Percentiles rank a stretch among this genome's conserved stretches.
Conservation (phyloP, 1,140 invertebrate genomes). For the Latrodectus geometricus region DNA sequence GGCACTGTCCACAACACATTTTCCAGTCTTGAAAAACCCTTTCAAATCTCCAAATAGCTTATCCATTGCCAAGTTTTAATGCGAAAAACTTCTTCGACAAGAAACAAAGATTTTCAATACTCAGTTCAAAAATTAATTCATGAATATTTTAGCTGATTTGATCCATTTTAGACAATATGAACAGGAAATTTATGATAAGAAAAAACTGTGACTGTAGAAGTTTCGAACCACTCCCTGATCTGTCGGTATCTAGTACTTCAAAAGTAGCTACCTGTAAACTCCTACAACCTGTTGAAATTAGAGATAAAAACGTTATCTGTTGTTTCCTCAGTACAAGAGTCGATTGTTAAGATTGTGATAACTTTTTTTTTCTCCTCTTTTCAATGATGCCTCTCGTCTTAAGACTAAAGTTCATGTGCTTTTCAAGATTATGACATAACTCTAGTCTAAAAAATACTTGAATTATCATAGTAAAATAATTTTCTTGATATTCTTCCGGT, state of each 20-base stretch:
- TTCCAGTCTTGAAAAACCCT: conserved; percentile 88
- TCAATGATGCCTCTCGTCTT: neutral
- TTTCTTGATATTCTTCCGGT: too few species aligned
- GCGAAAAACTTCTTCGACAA: neutral
- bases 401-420: conserved; percentile 42
- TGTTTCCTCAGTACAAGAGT: conserved; percentile 33
- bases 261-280: conserved; percentile 41
- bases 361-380: conserved; percentile 29
- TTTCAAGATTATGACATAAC: conserved; percentile 28
- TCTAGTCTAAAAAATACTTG: neutral
- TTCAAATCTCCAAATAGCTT: conserved; percentile 92
- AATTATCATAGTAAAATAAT: too few species aligned
- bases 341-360: conserved; percentile 7
- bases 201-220: too few species aligned
- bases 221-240: neutral
- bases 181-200: too few species aligned
- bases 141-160: too few species aligned
- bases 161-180: too few species aligned
- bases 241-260: conserved; percentile 7
- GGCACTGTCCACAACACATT: conserved; percentile 92
- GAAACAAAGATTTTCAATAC: neutral
- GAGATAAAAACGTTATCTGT: conserved; percentile 26
- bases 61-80: conserved; percentile 75
- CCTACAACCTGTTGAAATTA: conserved; percentile 18
- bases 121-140: neutral